Evolutionary conservation across 2,888 invertebrate genomes (phyloP).

Genomic region (Sthenelais limicola): DNA sequence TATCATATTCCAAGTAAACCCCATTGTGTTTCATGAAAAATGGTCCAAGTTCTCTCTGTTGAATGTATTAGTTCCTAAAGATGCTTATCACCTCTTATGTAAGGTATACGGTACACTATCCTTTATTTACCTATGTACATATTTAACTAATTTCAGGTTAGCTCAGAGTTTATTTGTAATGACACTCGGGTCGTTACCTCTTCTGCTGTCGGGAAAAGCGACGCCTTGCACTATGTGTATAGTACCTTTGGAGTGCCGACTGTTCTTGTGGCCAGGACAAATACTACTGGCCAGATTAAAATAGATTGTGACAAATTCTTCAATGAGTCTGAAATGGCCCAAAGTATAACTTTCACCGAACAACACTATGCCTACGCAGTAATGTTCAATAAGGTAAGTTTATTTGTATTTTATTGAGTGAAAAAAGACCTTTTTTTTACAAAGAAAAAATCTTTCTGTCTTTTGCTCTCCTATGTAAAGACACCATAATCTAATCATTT

Average conservation of each 20-base stretch:
- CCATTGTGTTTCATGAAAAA: neutral
- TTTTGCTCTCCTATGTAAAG: too few relatives aligned
- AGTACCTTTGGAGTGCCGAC: slow-evolving; percentile 79
- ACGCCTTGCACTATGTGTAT: slow-evolving; percentile 80
- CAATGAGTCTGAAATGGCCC: slow-evolving; percentile 44
- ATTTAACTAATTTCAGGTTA: neutral
- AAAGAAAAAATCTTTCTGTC: too few relatives aligned
- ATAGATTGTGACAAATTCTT: slow-evolving; percentile 75
- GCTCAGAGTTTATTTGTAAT: neutral
- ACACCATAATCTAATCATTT: too few relatives aligned
- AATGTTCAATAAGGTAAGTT: slow-evolving; percentile 77
- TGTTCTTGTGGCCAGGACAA: slow-evolving; percentile 76
- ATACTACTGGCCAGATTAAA: slow-evolving; percentile 66
- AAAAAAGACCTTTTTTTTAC: too few relatives aligned
- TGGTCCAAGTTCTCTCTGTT: neutral
- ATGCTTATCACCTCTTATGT: neutral
- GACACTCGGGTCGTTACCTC: slow-evolving; percentile 20
- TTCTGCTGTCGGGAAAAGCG: slow-evolving; percentile 75
- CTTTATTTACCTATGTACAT: neutral
- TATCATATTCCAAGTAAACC: too few relatives aligned
- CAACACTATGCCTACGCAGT: slow-evolving; percentile 78
- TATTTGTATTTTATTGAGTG: too few relatives aligned
- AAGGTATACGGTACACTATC: neutral
- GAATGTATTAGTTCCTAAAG: neutral
- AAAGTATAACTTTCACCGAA: slow-evolving; percentile 69